phyloP scores from a whole-genome alignment of 2,797 vertebrate genomes.

The Pantherophis alleghaniensis region DNA sequence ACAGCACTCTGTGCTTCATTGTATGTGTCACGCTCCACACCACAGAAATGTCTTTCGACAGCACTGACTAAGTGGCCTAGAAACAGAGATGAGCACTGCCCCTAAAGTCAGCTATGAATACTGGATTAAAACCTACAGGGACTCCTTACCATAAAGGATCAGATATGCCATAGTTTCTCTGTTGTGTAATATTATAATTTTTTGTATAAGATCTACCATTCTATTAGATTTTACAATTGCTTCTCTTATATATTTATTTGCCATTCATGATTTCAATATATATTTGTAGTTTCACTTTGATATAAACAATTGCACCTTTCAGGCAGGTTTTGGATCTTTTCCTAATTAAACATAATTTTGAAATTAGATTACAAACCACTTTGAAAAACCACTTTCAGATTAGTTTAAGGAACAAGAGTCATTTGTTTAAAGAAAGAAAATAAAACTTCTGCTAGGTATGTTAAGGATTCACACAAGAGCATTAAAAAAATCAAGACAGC shows the following conservation, averaged over 20 bases:
- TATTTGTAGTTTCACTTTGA: background rate
- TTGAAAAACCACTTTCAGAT: background rate
- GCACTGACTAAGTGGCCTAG: too few relatives aligned
- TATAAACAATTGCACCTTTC: background rate
- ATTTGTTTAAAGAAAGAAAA: background rate
- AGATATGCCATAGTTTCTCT: background rate
- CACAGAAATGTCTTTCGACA: too few relatives aligned
- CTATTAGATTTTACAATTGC: background rate
- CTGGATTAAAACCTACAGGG: too few relatives aligned
- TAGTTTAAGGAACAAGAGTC: background rate
- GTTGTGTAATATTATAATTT: background rate
- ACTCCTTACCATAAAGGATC: background rate
- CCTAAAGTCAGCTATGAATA: too few relatives aligned
- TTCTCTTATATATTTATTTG: background rate
- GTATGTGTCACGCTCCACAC: rapidly evolving
- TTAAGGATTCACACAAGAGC: background rate
- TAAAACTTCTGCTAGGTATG: background rate
- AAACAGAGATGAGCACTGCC: too few relatives aligned
- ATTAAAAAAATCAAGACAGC: background rate
- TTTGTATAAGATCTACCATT: background rate
- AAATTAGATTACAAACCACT: background rate
- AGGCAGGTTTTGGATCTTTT: background rate
- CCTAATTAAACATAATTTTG: background rate
- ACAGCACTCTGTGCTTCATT: too few relatives aligned
- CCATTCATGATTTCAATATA: background rate